Evolutionary conservation across 2,797 vertebrate species (phyloP).

Genomic region (Luscinia megarhynchos): DNA sequence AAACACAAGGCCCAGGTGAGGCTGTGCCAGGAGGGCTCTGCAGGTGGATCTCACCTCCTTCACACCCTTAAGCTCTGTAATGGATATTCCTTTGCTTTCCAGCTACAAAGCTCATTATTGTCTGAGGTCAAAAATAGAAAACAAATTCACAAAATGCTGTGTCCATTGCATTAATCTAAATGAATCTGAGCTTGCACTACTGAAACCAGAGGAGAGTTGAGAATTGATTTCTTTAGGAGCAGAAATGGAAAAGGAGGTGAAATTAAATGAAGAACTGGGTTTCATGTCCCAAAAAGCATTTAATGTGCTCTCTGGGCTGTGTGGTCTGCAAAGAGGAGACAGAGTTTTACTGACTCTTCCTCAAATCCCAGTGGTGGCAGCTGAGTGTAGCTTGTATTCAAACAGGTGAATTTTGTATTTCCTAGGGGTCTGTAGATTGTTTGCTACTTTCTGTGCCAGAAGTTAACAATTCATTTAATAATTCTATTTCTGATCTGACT

Average conservation of each 20-base stretch:
- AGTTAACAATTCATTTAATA: neutral
- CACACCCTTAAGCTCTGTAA: neutral
- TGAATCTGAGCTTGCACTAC: neutral
- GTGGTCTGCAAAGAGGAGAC: neutral
- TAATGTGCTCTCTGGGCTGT: neutral
- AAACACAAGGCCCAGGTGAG: neutral
- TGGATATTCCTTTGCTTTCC: conserved; percentile 24
- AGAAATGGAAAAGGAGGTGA: neutral
- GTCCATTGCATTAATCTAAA: neutral
- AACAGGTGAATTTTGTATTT: neutral
- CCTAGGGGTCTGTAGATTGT: neutral
- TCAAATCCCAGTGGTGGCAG: neutral
- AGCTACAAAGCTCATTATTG: conserved; percentile 47
- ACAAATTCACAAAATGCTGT: neutral
- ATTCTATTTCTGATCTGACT: neutral
- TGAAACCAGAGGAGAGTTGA: neutral
- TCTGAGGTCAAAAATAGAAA: conserved; percentile 31
- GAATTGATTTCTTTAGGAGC: neutral
- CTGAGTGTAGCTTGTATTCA: neutral
- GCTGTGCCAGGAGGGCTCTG: neutral
- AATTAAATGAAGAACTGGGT: neutral
- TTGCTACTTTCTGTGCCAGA: neutral
- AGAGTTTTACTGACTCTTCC: neutral
- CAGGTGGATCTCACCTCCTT: neutral
- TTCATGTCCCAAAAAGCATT: neutral